Percentiles rank a stretch among this genome's conserved stretches.
Conservation (phyloP, 1,140 invertebrate genomes). For the Pomacea maculata region DNA sequence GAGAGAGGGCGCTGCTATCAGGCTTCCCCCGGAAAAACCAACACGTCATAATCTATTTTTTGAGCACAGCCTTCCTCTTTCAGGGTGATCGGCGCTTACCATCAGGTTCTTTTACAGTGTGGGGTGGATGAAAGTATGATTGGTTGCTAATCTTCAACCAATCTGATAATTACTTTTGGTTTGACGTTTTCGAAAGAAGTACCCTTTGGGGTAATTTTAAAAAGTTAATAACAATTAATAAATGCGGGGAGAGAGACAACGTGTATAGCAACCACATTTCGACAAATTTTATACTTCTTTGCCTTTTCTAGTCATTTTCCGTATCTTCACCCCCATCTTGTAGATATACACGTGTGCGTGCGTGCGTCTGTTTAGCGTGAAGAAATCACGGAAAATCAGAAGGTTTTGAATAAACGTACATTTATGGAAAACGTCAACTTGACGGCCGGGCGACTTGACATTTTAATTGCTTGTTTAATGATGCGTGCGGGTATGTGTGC, state of each 20-base stretch:
- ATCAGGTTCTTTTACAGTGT: not conserved
- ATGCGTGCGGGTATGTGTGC: not conserved
- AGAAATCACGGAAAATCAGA: not conserved
- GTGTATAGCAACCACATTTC: not conserved
- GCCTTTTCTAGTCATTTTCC: not conserved
- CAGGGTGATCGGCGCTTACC: not conserved
- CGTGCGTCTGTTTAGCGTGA: not conserved
- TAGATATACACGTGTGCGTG: not conserved
- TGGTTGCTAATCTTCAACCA: too few relatives aligned
- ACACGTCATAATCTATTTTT: conserved; percentile 16
- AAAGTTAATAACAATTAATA: not conserved
- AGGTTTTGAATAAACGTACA: not conserved
- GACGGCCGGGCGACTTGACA: not conserved
- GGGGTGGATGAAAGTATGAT: not conserved
- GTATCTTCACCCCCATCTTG: not conserved
- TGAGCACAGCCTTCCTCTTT: conserved; percentile 4
- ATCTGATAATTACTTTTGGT: not conserved
- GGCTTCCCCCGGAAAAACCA: conserved; percentile 22
- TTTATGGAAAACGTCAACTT: not conserved
- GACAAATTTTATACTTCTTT: not conserved
- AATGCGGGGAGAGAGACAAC: not conserved
- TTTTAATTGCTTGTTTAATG: not conserved
- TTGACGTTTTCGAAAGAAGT: not conserved
- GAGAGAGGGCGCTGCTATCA: conserved; percentile 13
- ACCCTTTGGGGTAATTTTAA: not conserved